Base-by-base conservation (phyloP, 2,888 invertebrate species). In the Drosophila pseudotakahashii region DNA sequence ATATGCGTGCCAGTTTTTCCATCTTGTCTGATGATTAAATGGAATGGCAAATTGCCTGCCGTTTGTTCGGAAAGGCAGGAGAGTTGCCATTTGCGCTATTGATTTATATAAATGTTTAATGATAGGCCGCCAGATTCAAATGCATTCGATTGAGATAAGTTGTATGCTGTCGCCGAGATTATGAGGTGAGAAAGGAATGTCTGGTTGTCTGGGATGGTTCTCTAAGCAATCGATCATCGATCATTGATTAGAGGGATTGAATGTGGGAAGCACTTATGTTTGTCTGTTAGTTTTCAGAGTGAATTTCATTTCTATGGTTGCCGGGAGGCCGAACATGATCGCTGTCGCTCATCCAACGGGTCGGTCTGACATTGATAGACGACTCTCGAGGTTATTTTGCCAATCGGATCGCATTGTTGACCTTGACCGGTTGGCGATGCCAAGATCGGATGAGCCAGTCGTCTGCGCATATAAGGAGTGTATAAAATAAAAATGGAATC, bases 81-180 rank as follows among this genome's bases (percentile, higher is more conserved):
- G 79, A 83, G 75, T 77, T 75, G 69, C 79, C 58, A 81, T 86
- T 86, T 86, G 32, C 78, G 83, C 76, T 59, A 70, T 73, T 82
- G 62, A 80, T 82, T 80, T 80, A 80, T 81, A 80, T 78, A 83
- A 86, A 86, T 64, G 75, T 76, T 69, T 83, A 78, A 86, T 81
- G 58, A 76, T 69, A 58, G 47, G 30, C 55, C 39, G 26, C 11
- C 50, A 6, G 16, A 45, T 62, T 41, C 36, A 41, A 41, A 57
- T 36, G 53, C 51, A 70, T 30, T 60, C 2, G 48, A 61, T 53
- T 48, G 53, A 62, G 48, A 30, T 53, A 48, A 54, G 52, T 70
- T 34, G n/a, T 41, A 50, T 37, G 47, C 37, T 70, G 37, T 44
- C 9, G 41, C 36, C 52, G 26, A 30, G 41, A 30, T 62, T 55